Evolutionary conservation across 2,113 vertebrate genomes (phyloP), one percentile per base, ranked within the genome.

Genomic region (Columba janthina): DNA sequence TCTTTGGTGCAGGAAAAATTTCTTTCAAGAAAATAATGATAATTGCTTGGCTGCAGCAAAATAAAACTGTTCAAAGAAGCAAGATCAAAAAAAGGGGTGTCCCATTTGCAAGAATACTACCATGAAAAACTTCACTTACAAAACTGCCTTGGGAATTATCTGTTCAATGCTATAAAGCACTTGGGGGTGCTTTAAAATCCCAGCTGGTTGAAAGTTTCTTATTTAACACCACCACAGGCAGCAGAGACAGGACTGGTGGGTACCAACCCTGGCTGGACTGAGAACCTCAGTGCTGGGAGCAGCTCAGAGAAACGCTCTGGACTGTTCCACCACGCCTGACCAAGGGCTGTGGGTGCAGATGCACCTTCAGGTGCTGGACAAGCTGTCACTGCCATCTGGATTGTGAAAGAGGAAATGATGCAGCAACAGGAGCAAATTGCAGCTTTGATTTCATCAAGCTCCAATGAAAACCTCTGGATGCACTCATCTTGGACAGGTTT

Each of bases 401-500:
- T 79, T 88, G 73, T 26, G 73, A 94, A 94, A 89, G 60, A 91
- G 69, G 87, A 94, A 91, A 58, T 4, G 20, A 88, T 72, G 74
- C 48, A 71, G 34, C 48, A 72, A 91, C 44, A 60, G 61, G 32
- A 72, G 38, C 38, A n/a, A 84, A 82, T 0, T 44, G 48, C 66
- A 82, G 13, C 34, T 64, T 34, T 72, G 44, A 72, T 88, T 88
- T 82, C 81, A 85, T 7, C 0, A 0, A 71, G 42, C 53, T 77
- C 56, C 53, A 81, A 2, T 5, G 53, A 85, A 95, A 89, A 64
- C 18, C 26, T 38, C 24, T 70, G 57, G 1, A 1, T 24, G 22
- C 26, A 9, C 19, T 26, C 17, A 62, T 32, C 12, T 8, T 29
- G 15, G 69, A 34, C 9, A 36, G 1, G 9, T 32, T 54, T 38